Conservation (phyloP, 2,113 vertebrate genomes). For the Epinephelus lanceolatus region DNA sequence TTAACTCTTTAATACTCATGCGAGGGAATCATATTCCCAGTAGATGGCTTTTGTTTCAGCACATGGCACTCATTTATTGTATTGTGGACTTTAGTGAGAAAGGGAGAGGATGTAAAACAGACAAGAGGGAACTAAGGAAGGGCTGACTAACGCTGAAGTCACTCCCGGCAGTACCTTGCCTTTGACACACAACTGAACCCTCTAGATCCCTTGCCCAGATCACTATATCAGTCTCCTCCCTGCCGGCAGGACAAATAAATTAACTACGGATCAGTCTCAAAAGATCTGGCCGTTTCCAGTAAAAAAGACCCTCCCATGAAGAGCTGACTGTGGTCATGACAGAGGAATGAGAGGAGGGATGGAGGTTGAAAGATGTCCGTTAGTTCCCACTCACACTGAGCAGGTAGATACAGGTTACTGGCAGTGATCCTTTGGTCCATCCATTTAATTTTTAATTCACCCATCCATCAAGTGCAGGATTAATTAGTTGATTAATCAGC, state of each 20-base stretch:
- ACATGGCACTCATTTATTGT: slow-evolving; percentile 56
- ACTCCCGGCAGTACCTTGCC: slow-evolving; percentile 71
- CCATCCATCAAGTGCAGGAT: not conserved
- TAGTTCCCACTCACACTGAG: slow-evolving; percentile 2
- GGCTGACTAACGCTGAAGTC: slow-evolving; percentile 70
- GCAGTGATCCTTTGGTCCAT: not conserved
- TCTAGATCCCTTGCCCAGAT: slow-evolving; percentile 58
- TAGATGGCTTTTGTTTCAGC: slow-evolving; percentile 56
- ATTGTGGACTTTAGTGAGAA: slow-evolving; percentile 39
- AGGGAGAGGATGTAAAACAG: slow-evolving; percentile 60
- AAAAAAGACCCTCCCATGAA: slow-evolving; percentile 67
- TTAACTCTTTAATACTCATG: slow-evolving; percentile 42
- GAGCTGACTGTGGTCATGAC: slow-evolving; percentile 53
- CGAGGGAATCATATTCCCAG: slow-evolving; percentile 54
- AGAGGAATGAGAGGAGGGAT: slow-evolving; percentile 59
- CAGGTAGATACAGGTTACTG: slow-evolving; percentile 10
- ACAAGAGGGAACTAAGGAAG: slow-evolving; percentile 52
- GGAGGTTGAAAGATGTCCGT: slow-evolving; percentile 22
- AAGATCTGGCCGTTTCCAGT: slow-evolving; percentile 64
- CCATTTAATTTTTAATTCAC: not conserved
- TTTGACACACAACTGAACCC: slow-evolving; percentile 73
- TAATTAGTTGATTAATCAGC: slow-evolving; percentile 7
- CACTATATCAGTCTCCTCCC: slow-evolving; percentile 72
- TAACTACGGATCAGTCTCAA: slow-evolving; percentile 61
- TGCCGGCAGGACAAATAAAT: slow-evolving; percentile 74